These are phyloP conservation scores for Eurystomus gularis DNA, from an alignment of 2,113 vertebrate genomes.

Conservation along the genomic window DNA sequence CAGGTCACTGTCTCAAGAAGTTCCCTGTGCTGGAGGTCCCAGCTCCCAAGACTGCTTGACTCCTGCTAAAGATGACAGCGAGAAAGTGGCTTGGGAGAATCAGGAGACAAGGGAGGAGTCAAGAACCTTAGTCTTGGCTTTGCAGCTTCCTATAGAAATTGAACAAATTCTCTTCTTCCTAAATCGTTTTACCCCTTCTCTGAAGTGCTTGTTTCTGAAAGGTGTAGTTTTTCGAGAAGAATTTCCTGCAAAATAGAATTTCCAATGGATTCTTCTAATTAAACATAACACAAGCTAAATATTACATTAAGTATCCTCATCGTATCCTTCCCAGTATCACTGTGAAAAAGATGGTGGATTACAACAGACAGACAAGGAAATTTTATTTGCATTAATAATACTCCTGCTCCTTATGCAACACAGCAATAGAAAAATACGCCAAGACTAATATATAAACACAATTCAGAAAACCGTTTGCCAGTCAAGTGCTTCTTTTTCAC, in stretches of 20 bases:
- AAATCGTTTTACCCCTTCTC: background rate
- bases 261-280: background rate
- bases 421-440: background rate
- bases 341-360: background rate
- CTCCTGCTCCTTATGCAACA: background rate
- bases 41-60: background rate
- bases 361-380: background rate
- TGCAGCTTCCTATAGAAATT: background rate
- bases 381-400: background rate
- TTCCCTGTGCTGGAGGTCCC: background rate
- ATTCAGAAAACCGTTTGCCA: background rate
- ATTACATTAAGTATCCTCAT: background rate
- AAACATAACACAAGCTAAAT: background rate
- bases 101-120: background rate
- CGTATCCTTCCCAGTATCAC: background rate
- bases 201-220: background rate
- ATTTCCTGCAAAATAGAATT: background rate
- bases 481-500: background rate
- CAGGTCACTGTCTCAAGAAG: conserved; percentile 5
- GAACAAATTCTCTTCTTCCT: background rate
- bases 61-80: background rate
- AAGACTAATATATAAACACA: background rate
- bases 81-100: background rate
- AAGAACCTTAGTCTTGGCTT: background rate
- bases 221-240: background rate